Percentiles rank a stretch among this genome's conserved stretches.
These are phyloP conservation scores for Aix galericulata DNA, from an alignment of 2,113 vertebrate genomes.

Conservation along the genomic window DNA sequence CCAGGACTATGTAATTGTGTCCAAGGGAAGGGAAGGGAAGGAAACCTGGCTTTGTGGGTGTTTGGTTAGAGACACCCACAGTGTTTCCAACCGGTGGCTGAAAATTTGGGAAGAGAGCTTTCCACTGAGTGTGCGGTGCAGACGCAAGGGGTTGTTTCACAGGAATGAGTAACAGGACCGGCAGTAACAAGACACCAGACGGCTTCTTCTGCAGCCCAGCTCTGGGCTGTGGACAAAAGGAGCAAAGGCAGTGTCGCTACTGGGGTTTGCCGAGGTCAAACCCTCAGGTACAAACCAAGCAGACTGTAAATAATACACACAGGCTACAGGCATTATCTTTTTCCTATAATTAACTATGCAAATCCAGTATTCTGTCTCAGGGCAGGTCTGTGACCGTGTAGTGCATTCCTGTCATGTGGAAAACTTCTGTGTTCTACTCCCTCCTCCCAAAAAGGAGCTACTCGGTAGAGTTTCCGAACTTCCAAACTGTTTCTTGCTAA, in stretches of 20 bases:
- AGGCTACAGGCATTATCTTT: constrained; percentile 58
- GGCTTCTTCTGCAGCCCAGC: not conserved
- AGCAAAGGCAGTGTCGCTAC: not conserved
- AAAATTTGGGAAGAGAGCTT: not conserved
- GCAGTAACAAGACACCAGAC: not conserved
- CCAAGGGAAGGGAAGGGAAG: not conserved
- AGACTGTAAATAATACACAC: constrained; percentile 66
- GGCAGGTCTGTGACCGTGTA: constrained; percentile 33
- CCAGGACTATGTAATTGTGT: not conserved
- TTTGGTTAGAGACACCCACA: not conserved
- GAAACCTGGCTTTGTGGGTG: not conserved
- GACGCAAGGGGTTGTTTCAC: not conserved
- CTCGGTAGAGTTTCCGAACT: constrained; percentile 15
- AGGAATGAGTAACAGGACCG: not conserved
- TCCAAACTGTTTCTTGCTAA: constrained; percentile 41
- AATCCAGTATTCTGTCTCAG: constrained; percentile 56
- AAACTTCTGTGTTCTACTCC: constrained; percentile 14
- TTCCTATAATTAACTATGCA: constrained; percentile 70
- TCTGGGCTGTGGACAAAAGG: not conserved
- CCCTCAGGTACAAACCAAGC: constrained; percentile 64
- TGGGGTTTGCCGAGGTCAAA: constrained; percentile 67
- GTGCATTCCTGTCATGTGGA: not conserved
- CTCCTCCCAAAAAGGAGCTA: not conserved
- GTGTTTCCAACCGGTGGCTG: not conserved
- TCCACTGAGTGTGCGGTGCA: not conserved